Evolutionary conservation across 2,888 invertebrate species (phyloP).

Genomic region (Pantelozetes paolii): DNA sequence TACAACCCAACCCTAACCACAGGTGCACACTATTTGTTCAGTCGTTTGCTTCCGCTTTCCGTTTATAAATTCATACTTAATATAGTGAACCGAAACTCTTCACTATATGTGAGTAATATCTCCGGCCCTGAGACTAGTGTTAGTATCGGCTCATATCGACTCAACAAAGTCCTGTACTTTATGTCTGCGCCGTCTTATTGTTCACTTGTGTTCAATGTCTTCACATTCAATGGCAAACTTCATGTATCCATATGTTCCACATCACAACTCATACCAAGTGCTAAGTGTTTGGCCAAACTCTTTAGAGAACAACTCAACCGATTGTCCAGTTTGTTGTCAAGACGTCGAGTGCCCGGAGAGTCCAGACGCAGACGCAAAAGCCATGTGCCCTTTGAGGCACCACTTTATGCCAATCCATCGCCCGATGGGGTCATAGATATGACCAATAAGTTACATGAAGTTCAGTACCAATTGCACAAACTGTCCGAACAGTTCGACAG

Average conservation of each 20-base stretch:
- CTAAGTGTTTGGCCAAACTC: slow-evolving; percentile 28
- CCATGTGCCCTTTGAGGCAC: slow-evolving; percentile 15
- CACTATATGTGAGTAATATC: slow-evolving; percentile 55
- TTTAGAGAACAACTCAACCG: slow-evolving; percentile 43
- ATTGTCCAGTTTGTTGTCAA: slow-evolving; percentile 44
- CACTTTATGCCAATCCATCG: slow-evolving; percentile 5
- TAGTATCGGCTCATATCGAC: slow-evolving; percentile 52
- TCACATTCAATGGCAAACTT: slow-evolving; percentile 58
- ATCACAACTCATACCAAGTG: slow-evolving; percentile 41
- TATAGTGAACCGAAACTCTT: slow-evolving; percentile 49
- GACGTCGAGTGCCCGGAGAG: slow-evolving; percentile 47
- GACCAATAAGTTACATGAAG: slow-evolving; percentile 51
- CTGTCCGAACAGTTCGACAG: slow-evolving; percentile 48
- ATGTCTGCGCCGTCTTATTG: slow-evolving; percentile 56
- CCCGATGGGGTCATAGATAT: slow-evolving; percentile 48
- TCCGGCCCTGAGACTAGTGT: slow-evolving; percentile 56
- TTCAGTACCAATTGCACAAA: slow-evolving; percentile 52
- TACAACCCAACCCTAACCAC: background rate
- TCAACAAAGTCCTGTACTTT: slow-evolving; percentile 52
- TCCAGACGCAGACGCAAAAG: slow-evolving; percentile 11
- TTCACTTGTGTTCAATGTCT: slow-evolving; percentile 57
- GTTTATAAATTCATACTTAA: slow-evolving; percentile 51
- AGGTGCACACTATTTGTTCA: slow-evolving; percentile 53
- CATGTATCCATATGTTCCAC: slow-evolving; percentile 56
- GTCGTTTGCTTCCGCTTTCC: slow-evolving; percentile 52